phyloP scores from a whole-genome alignment of 2,888 invertebrate genomes.

The Amblyjoppa fuscipennis region DNA sequence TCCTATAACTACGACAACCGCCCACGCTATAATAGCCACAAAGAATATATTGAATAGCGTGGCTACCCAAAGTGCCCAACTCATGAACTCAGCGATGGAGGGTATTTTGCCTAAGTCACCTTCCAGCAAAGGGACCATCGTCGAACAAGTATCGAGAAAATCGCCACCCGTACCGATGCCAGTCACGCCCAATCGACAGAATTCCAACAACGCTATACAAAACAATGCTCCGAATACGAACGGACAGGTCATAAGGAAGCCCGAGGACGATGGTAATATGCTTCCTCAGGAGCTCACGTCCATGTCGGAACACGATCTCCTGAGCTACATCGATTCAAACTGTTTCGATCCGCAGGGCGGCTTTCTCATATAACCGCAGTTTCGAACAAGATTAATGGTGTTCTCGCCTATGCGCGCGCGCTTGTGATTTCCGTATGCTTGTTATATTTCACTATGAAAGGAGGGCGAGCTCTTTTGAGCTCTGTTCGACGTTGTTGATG shows the following conservation, averaged over 20 bases:
- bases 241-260: constrained; percentile 86
- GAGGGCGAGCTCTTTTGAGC: constrained; percentile 14
- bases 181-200: constrained; percentile 83
- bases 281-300: constrained; percentile 91
- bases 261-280: constrained; percentile 84
- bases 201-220: constrained; percentile 86
- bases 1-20: constrained; percentile 82
- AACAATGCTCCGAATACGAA: constrained; percentile 86
- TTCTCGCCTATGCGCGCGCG: background rate
- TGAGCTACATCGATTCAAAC: constrained; percentile 95
- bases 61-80: constrained; percentile 83
- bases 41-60: constrained; percentile 84
- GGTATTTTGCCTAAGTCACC: constrained; percentile 83
- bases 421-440: constrained; percentile 45
- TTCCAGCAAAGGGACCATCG: constrained; percentile 76
- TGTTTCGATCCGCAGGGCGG: constrained; percentile 90
- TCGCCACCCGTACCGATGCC: constrained; percentile 77
- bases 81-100: constrained; percentile 84
- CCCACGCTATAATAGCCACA: constrained; percentile 84
- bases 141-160: constrained; percentile 82
- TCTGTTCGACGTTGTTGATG: background rate
- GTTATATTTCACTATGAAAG: constrained; percentile 11
- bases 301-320: constrained; percentile 95
- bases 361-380: constrained; percentile 80
- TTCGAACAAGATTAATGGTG: background rate